A percentile compares a stretch with the other conserved stretches of the same genome.
These are phyloP conservation scores for Pseudanteris insignis DNA, from an alignment of 2,888 invertebrate genomes.

Conservation along the genomic window DNA sequence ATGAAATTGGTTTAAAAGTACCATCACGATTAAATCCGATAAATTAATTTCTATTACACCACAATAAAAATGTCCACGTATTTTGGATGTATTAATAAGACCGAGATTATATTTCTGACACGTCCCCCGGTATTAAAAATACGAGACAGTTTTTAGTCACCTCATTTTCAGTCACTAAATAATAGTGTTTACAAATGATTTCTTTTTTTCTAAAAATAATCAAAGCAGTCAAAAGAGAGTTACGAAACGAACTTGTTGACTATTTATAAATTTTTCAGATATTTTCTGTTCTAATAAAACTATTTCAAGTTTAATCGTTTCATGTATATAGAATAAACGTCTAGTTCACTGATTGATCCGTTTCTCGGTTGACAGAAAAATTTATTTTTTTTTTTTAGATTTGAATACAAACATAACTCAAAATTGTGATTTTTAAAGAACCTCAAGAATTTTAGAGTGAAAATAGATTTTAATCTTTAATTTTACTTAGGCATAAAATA, in stretches of 20 bases:
- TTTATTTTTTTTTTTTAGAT: background rate
- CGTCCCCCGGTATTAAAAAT: slow-evolving; percentile 14
- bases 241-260: slow-evolving; percentile 27
- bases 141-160: slow-evolving; percentile 16
- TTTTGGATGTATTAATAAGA: too few relatives aligned
- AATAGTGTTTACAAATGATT: slow-evolving; percentile 41
- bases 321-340: slow-evolving; percentile 4
- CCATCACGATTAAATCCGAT: too few relatives aligned
- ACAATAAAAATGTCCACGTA: too few relatives aligned
- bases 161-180: slow-evolving; percentile 28
- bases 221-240: slow-evolving; percentile 33
- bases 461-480: too few relatives aligned
- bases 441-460: too few relatives aligned
- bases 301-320: slow-evolving; percentile 30
- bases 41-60: too few relatives aligned
- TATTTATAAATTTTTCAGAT: slow-evolving; percentile 27
- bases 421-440: background rate
- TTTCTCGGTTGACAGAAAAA: background rate
- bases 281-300: slow-evolving; percentile 31
- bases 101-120: too few relatives aligned
- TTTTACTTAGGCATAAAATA: too few relatives aligned
- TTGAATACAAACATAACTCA: background rate
- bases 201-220: slow-evolving; percentile 38
- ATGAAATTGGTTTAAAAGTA: too few relatives aligned
- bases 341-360: background rate